These are phyloP conservation scores for Phaethornis superciliosus DNA, from an alignment of 2,113 vertebrate genomes.

Conservation along the genomic window DNA sequence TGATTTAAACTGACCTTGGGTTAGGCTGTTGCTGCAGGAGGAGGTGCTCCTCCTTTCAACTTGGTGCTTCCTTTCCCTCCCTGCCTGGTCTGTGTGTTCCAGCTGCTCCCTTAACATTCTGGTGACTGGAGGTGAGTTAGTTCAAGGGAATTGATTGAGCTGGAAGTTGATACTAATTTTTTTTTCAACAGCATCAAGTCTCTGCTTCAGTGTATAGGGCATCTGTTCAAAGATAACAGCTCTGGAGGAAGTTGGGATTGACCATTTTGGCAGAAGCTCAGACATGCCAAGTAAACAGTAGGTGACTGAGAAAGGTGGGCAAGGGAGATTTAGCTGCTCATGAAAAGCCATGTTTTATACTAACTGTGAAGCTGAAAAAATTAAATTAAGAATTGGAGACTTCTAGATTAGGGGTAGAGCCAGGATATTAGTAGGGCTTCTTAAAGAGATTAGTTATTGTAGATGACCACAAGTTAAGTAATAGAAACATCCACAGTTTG, in stretches of 20 bases:
- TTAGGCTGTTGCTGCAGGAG: neutral
- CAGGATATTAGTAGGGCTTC: neutral
- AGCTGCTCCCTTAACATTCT: neutral
- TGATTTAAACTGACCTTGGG: neutral
- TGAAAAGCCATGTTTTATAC: accelerated
- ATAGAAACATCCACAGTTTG: neutral
- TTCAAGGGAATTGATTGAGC: neutral
- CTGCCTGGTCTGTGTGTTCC: neutral
- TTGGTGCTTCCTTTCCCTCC: neutral
- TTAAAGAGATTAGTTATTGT: neutral
- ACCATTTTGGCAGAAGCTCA: neutral
- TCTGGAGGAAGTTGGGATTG: neutral
- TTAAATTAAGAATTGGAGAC: neutral
- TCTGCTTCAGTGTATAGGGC: neutral
- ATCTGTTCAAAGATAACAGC: neutral
- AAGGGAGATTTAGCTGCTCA: neutral
- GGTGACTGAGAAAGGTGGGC: neutral
- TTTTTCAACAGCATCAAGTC: neutral
- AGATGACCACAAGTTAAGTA: neutral
- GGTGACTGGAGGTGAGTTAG: neutral
- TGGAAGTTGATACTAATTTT: neutral
- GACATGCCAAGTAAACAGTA: neutral
- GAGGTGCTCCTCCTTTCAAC: neutral
- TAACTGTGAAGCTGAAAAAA: neutral
- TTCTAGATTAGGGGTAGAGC: neutral